Conservation (phyloP, 2,888 invertebrate species). For the Dromius quadrimaculatus region DNA sequence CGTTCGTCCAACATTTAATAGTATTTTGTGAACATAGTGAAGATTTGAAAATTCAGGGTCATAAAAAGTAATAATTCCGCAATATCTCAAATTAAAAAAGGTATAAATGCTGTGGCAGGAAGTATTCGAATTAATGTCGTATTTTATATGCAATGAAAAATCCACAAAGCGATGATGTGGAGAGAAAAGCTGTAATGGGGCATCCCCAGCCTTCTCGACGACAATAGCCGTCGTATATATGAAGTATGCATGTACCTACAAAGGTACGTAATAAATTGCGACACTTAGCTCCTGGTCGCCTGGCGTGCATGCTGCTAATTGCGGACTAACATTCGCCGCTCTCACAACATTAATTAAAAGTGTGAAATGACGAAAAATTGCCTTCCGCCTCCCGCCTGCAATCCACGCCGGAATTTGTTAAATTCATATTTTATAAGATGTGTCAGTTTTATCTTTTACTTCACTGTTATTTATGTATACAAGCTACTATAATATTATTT, state of each 20-base stretch:
- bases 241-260: constrained; percentile 49
- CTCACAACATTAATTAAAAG: constrained; percentile 47
- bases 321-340: constrained; percentile 43
- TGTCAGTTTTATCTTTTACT: constrained; percentile 24
- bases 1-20: too few relatives aligned
- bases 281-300: constrained; percentile 38
- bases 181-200: constrained; percentile 12
- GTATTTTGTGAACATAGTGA: too few relatives aligned
- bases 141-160: constrained; percentile 50
- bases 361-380: constrained; percentile 46
- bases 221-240: constrained; percentile 28
- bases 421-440: not conserved
- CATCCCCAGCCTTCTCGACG: not conserved
- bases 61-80: constrained; percentile 43
- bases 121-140: constrained; percentile 47
- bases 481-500: too few relatives aligned
- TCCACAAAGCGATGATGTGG: constrained; percentile 17
- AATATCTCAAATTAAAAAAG: constrained; percentile 45
- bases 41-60: not conserved
- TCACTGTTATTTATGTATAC: too few relatives aligned
- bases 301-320: constrained; percentile 44
- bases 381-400: constrained; percentile 8
- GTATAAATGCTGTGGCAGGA: constrained; percentile 35
- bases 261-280: constrained; percentile 50
- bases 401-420: constrained; percentile 9